A percentile compares a stretch with the other conserved stretches of the same genome.
These are phyloP conservation scores for Hedychridium roseum DNA, from an alignment of 2,888 invertebrate species.

Conservation along the genomic window DNA sequence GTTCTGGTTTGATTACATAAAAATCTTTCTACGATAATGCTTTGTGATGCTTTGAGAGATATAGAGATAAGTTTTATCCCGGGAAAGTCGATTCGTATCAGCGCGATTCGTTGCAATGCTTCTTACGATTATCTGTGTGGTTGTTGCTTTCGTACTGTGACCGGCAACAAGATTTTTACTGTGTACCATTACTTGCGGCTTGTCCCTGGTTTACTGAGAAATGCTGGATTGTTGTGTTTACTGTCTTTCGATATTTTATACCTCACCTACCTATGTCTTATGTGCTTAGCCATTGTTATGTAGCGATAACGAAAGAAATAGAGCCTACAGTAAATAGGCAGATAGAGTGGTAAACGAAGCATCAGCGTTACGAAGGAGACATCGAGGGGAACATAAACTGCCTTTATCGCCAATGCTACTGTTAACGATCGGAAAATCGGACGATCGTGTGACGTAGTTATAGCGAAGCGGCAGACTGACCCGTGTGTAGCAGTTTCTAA, in stretches of 20 bases:
- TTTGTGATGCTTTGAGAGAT: background rate
- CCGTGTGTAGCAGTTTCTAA: slow-evolving; percentile 34
- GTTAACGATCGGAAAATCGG: no score
- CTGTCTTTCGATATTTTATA: slow-evolving; percentile 60
- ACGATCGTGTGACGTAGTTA: no score
- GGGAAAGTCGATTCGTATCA: background rate
- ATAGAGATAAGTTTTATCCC: background rate
- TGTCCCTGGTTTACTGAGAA: background rate
- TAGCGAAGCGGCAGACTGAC: no score
- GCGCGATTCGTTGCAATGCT: background rate
- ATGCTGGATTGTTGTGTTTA: slow-evolving; percentile 56
- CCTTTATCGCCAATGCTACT: no score
- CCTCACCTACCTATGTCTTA: no score
- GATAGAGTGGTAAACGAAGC: no score
- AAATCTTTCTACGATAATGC: background rate
- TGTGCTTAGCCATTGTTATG: no score
- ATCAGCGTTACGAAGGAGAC: no score
- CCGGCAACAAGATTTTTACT: slow-evolving; percentile 56
- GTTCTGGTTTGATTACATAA: background rate
- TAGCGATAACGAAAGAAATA: no score
- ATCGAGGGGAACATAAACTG: no score
- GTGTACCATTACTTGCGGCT: slow-evolving; percentile 23
- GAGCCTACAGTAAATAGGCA: no score
- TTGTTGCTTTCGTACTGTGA: slow-evolving; percentile 60
- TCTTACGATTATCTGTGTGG: slow-evolving; percentile 31